Evolutionary conservation across 2,888 invertebrate genomes (phyloP).

Genomic region (Oxystoma pomonae): DNA sequence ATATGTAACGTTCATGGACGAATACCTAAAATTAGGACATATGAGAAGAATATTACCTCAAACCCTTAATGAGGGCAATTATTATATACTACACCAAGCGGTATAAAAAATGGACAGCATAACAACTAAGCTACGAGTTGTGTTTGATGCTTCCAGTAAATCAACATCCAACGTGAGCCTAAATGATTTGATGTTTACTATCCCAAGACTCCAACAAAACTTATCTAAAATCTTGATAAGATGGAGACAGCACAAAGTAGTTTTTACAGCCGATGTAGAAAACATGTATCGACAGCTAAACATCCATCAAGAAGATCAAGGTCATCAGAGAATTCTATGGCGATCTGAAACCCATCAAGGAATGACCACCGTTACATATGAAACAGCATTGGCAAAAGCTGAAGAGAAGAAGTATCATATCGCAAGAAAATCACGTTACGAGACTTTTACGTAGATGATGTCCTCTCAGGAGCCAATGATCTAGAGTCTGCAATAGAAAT

Average conservation of each 20-base stretch:
- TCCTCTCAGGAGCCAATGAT: neutral
- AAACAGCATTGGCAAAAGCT: neutral
- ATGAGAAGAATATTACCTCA: neutral
- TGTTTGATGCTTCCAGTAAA: slow-evolving; percentile 25
- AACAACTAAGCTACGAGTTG: slow-evolving; percentile 21
- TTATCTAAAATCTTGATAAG: slow-evolving; percentile 26
- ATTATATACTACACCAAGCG: slow-evolving; percentile 25
- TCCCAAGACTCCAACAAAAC: slow-evolving; percentile 25
- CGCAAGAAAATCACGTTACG: too few species aligned
- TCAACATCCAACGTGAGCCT: slow-evolving; percentile 13
- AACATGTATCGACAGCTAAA: slow-evolving; percentile 31
- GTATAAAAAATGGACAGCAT: slow-evolving; percentile 13
- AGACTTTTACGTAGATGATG: neutral
- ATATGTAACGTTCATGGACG: neutral
- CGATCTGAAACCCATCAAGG: neutral
- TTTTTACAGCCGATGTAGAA: slow-evolving; percentile 23
- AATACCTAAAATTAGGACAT: neutral
- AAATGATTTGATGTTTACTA: slow-evolving; percentile 18
- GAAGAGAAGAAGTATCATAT: too few species aligned
- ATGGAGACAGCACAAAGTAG: slow-evolving; percentile 27
- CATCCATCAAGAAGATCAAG: slow-evolving; percentile 5
- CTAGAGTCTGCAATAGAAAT: too few species aligned
- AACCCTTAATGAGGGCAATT: neutral
- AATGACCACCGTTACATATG: neutral
- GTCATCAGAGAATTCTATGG: neutral